Base-by-base conservation (phyloP, 2,888 invertebrate genomes). In the Hoplodrina ambigua region DNA sequence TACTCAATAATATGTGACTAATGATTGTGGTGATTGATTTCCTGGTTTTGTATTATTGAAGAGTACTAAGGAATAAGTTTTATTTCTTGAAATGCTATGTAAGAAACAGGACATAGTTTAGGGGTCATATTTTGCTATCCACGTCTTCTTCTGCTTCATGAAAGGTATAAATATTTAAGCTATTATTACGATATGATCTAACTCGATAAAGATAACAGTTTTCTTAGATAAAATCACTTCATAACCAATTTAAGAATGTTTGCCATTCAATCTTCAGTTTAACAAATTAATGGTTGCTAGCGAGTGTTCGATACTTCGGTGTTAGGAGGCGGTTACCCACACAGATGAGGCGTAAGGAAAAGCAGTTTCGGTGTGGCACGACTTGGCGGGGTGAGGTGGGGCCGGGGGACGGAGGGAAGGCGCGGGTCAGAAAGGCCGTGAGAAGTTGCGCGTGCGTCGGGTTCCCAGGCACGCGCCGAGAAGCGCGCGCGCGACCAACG, bases 391-490 rank as follows among this genome's bases (percentile, higher is more conserved):
- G 58, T 10, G 63, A 60, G 69, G 55, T 59, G 58, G 56, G 53
- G 8, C 41, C 41, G 46, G 55, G 30, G 62, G 13, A 76, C 17
- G 62, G 62, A 57, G 72, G 66, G 72, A 65, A 76, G 81, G 83
- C 68, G 80, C 70, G 84, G 75, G 95, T 94, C 94, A 93, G 89
- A 85, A 90, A 86, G 94, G 94, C 94, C 94, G 94, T 94, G 94
- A 93, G 94, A 94, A 94, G 92, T 94, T 94, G 96, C 96, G 96
- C 96, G 96, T 94, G 94, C 93, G 94, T 93, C 89, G 91, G 94
- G 94, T 94, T 94, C 94, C 94, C 94, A 94, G 94, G 89, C 94
- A 94, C 96, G 96, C 96, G 96, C 94, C 96, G 93, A 60, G 68
- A n/a, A 65, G 78, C 81, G 79, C 72, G 79, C 72, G 71, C 72